Base-by-base conservation (phyloP, 2,113 vertebrate genomes). In the Cottus gobio region DNA sequence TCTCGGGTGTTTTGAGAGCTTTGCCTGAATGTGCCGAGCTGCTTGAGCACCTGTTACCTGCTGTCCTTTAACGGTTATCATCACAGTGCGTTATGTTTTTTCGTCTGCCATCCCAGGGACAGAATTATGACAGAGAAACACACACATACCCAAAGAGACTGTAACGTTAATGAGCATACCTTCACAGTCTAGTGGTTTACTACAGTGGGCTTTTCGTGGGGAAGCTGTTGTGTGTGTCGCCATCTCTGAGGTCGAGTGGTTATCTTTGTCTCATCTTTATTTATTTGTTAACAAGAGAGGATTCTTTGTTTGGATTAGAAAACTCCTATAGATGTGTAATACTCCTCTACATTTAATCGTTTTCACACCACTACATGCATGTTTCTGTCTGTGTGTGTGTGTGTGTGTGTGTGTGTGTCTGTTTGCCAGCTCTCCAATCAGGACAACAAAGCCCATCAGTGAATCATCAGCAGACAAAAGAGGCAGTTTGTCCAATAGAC, bases 181-280 rank as follows among this genome's bases (percentile, higher is more conserved):
- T 81, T 91, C 79, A 92, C 90, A 89, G 89, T 91, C 83, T 87
- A 28, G 75, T 84, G 87, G 78, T 79, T 89, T 58, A 73, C 82
- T 78, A 82, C 68, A 57, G 50, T 61, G 75, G 42, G 73, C 48
- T 57, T 83, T 81, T 78, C 16, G 28, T 36, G 37, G 12, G 63
- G 75, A 66, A 65, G 52, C 71, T 56, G 70, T 73, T 88, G 82
- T 81, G 84, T 87, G 73, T 82, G 76, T 85, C 77, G 86, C 84
- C 46, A 46, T 85, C 64, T 76, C 52, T 64, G 65, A 39, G 56
- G 15, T 62, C 79, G 48, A 82, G 78, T 71, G 50, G 39, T 72
- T 12, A 15, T 15, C 64, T 87, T 88, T 87, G 58, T 79, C 36
- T 85, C 7, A 3, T 78, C 50, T 76, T 67, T 71, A 54, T 72